phyloP scores from a whole-genome alignment of 2,113 vertebrate genomes.

The Amphiprion ocellaris region DNA sequence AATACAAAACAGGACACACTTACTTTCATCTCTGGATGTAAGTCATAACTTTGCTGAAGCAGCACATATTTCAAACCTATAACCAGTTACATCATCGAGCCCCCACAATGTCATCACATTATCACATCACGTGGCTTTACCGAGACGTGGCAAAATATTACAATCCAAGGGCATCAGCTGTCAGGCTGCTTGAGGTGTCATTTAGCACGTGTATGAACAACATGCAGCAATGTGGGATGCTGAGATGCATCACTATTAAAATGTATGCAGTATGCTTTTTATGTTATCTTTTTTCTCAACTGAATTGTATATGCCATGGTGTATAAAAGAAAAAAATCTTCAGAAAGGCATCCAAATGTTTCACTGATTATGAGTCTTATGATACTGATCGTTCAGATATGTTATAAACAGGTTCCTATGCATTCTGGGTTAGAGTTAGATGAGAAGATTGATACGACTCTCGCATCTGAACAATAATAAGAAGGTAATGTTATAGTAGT shows the following conservation, averaged over 20 bases:
- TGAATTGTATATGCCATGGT: neutral
- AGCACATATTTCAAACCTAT: conserved; percentile 63
- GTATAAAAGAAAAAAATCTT: neutral
- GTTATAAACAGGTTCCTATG: too few species aligned
- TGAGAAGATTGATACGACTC: neutral
- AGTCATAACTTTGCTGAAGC: conserved; percentile 62
- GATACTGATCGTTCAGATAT: neutral
- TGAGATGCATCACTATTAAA: conserved; percentile 8
- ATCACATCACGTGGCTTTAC: conserved; percentile 32
- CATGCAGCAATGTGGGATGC: neutral
- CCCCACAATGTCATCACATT: conserved; percentile 46
- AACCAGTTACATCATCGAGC: conserved; percentile 50
- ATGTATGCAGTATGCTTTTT: neutral
- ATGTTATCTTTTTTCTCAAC: neutral
- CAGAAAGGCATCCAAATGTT: neutral
- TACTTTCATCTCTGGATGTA: conserved; percentile 58
- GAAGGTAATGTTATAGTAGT: neutral
- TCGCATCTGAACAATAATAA: neutral
- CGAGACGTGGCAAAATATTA: conserved; percentile 39
- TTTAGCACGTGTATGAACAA: conserved; percentile 14
- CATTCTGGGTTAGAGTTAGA: too few species aligned
- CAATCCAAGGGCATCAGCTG: conserved; percentile 51
- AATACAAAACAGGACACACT: conserved; percentile 62
- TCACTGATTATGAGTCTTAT: neutral
- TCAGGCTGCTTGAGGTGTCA: neutral